phyloP scores from a whole-genome alignment of 2,797 vertebrate genomes.

The Oreochromis mossambicus region DNA sequence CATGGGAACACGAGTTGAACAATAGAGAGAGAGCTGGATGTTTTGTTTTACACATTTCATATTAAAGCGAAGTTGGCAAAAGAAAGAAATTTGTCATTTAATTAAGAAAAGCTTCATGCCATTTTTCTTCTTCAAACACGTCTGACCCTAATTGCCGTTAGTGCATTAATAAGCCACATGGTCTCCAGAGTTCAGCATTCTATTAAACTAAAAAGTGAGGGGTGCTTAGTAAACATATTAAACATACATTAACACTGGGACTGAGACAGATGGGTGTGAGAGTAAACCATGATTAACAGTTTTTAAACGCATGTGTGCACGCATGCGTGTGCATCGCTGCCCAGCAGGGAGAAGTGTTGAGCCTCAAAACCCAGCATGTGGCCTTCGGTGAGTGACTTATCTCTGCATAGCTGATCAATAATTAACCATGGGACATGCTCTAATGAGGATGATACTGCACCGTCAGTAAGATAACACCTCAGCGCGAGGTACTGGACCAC shows the following conservation, averaged over 20 bases:
- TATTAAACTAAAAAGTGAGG: slow-evolving; percentile 15
- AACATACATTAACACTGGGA: slow-evolving; percentile 23
- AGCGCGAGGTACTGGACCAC: slow-evolving; percentile 25
- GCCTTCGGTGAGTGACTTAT: slow-evolving; percentile 60
- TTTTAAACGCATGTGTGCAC: background rate
- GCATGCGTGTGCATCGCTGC: slow-evolving; percentile 10
- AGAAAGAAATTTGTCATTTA: background rate
- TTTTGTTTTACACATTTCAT: background rate
- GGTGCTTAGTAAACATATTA: slow-evolving; percentile 10
- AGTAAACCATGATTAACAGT: slow-evolving; percentile 42
- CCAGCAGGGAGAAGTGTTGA: slow-evolving; percentile 38
- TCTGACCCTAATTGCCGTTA: slow-evolving; percentile 26
- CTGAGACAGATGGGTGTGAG: background rate
- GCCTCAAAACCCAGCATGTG: slow-evolving; percentile 48
- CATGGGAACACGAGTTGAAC: background rate
- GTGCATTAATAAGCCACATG: slow-evolving; percentile 19
- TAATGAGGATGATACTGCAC: slow-evolving; percentile 74
- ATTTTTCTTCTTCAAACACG: background rate
- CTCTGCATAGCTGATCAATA: slow-evolving; percentile 77
- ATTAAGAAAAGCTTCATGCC: background rate
- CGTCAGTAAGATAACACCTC: slow-evolving; percentile 59
- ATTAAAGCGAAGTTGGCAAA: background rate
- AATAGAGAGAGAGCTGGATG: background rate
- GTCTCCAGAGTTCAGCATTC: slow-evolving; percentile 16
- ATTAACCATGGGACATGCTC: slow-evolving; percentile 66